Base-by-base conservation (phyloP, 2,113 vertebrate genomes). In the Empidonax alnorum region DNA sequence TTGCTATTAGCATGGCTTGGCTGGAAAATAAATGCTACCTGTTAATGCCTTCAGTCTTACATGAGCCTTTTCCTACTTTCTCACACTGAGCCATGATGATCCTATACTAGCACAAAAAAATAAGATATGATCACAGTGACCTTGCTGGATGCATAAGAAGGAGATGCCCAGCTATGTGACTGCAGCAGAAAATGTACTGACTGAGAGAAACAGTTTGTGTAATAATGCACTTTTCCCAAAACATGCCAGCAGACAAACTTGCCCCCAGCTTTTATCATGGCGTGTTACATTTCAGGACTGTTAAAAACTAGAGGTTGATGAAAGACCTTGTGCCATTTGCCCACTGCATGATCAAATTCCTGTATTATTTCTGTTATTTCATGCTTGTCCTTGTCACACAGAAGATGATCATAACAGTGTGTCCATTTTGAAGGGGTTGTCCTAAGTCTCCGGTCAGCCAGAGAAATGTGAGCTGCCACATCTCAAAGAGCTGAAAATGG, bases 1-100 rank as follows among this genome's bases (percentile, higher is more conserved):
- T 78, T 42, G 10, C 24, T 56, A 27, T 50, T 39, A n/a, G 61
- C 0, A 0, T 25, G 47, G 7, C 3, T 86, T 0, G 0, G 4
- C 25, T 46, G 46, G 53, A 84, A 76, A 84, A 74, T n/a, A 71
- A 62, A 56, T 5, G 7, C 14, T n/a, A 12, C 23, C 10, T 78
- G 23, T 23, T 52, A 53, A 46, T 55, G 66, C 49, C 46, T 61
- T 0, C 1, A 52, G 58, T 8, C 41, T 23, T 23, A 5, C 1
- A 5, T 0, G 9, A 73, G 24, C 41, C 24, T 76, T 73, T 92
- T 66, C 39, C 87, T 50, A 30, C 42, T 31, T 21, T 33, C 33
- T 87, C 66, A 33, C 4, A 44, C 42, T 6, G 18, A 89, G 4
- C 42, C 42, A 59, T 0, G 0, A 49, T 15, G 49, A 63, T 24